phyloP scores from a whole-genome alignment of 2,797 vertebrate species.

The Pangasius krempfi region DNA sequence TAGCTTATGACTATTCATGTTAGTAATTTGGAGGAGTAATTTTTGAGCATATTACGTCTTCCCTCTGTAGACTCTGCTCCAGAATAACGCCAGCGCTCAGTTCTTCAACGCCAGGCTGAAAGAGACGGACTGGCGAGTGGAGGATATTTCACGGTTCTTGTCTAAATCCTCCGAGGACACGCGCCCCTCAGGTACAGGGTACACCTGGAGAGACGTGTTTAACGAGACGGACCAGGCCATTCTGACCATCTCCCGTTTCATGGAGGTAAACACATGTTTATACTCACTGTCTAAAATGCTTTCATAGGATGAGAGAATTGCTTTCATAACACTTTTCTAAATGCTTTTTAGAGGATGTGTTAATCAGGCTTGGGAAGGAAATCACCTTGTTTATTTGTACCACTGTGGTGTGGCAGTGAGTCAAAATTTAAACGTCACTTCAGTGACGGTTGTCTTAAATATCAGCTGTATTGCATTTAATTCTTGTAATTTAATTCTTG shows the following conservation, averaged over 20 bases:
- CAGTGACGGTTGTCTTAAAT: background rate
- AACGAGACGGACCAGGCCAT: slow-evolving; percentile 91
- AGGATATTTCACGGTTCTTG: slow-evolving; percentile 83
- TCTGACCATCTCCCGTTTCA: slow-evolving; percentile 90
- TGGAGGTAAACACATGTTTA: slow-evolving; percentile 82
- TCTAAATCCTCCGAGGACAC: slow-evolving; percentile 81
- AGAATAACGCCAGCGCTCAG: slow-evolving; percentile 79
- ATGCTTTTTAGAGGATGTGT: too few relatives aligned
- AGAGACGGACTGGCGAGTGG: slow-evolving; percentile 81
- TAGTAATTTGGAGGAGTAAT: background rate
- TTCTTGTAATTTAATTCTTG: background rate
- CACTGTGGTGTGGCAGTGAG: background rate
- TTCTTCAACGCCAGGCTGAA: slow-evolving; percentile 81
- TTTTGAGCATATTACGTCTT: background rate
- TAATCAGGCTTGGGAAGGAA: background rate
- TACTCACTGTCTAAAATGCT: background rate
- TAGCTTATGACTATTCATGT: background rate
- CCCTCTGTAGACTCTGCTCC: slow-evolving; percentile 81
- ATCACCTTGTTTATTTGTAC: background rate
- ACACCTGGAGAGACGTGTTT: slow-evolving; percentile 91
- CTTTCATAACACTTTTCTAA: too few relatives aligned
- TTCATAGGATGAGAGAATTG: background rate
- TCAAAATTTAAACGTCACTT: background rate
- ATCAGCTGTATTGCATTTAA: background rate
- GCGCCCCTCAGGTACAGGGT: slow-evolving; percentile 68